Base-by-base conservation (phyloP, 1,140 invertebrate species). In the Hormaphis cornu region DNA sequence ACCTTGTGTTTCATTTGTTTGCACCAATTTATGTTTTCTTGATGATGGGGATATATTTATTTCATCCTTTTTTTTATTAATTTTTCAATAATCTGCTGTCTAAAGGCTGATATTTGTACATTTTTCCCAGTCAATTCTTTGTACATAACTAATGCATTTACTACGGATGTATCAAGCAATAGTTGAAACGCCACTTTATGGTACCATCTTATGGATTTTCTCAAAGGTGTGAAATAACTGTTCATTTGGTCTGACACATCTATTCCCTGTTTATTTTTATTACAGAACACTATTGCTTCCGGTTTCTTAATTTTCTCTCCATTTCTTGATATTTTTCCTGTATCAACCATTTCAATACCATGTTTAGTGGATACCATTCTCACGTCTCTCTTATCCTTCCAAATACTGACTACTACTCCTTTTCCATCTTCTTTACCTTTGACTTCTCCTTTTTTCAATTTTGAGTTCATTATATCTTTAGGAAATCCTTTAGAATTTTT, bases 181-280 rank as follows among this genome's bases (percentile, higher is more conserved):
- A 78, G 53, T 74, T 78, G 74, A 79, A 72, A 58, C 78, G 73
- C 76, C 70, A 79, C 74, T 73, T 78, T 79, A 74, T 70, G 75
- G 74, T 78, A 77, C 77, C 74, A 78, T 73, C 76, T 77, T 61
- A 77, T 72, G 69, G 76, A 73, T 73, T 74, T 78, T 69, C 76
- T 72, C 59, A 79, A 73, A 72, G 76, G 75, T 66, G 75, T 75
- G 61, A 75, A 75, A 73, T 80, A 79, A 24, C 76, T 73, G 61
- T 71, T 73, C 75, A 79, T 77, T 74, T 80, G 78, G 63, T 80
- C 77, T 71, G 75, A 76, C 73, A 77, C 71, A 70, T 80, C 76
- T 58, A 79, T 75, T 71, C 74, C 76, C 71, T 75, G 66, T 75
- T 79, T 78, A 18, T 74, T 71, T 63, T 73, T 73, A 71, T 79